These are phyloP conservation scores for Neoaliturus tenellus DNA, from an alignment of 2,888 invertebrate species.

Conservation along the genomic window DNA sequence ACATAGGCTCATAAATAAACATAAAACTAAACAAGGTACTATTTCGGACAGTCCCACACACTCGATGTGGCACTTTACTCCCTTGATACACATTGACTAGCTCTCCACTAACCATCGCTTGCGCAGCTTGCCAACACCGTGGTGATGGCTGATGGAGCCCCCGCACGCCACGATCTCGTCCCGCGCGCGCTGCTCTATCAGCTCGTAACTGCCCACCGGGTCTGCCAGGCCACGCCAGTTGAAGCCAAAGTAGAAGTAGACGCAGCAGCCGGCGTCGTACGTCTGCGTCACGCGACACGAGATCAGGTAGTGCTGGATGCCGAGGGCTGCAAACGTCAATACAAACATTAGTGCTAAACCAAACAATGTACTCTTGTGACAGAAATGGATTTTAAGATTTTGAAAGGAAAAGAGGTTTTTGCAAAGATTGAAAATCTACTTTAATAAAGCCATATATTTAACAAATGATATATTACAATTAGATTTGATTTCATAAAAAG, in stretches of 20 bases:
- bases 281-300: conserved; percentile 96
- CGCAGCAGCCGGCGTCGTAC: conserved; percentile 97
- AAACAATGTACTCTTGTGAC: no score
- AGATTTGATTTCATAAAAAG: no score
- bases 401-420: no score
- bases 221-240: conserved; percentile 78
- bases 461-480: no score
- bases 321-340: conserved; percentile 67
- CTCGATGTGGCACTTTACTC: no score
- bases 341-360: neutral
- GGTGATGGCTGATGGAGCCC: conserved; percentile 94
- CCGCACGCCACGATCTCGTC: conserved; percentile 83
- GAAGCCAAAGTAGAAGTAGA: conserved; percentile 96
- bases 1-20: no score
- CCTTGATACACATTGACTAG: no score
- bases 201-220: conserved; percentile 88
- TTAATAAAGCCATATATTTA: no score
- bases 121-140: conserved; percentile 96
- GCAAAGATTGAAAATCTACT: no score
- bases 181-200: conserved; percentile 91
- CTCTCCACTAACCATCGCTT: conserved; percentile 83
- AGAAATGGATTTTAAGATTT: no score
- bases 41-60: no score
- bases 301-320: conserved; percentile 80
- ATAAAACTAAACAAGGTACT: no score